Percentiles rank a stretch among this genome's conserved stretches.
Evolutionary conservation across 2,888 invertebrate species (phyloP).

Genomic region (Creontiades dilutus): DNA sequence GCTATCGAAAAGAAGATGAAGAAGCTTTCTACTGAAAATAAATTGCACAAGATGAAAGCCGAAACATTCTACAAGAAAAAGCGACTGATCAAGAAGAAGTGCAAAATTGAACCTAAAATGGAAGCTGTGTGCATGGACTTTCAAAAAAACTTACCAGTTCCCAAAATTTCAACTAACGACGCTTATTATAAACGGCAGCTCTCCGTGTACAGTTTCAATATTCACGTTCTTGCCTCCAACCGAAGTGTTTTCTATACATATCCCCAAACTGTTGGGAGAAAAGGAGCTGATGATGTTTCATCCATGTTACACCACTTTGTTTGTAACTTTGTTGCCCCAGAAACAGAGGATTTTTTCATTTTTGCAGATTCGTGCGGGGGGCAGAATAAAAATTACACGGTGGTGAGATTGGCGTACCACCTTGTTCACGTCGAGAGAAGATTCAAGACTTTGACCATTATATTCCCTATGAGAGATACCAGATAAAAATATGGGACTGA

Average conservation of each 20-base stretch:
- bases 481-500: no score
- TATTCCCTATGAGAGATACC: background rate
- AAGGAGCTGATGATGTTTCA: slow-evolving; percentile 72
- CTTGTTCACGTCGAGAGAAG: background rate
- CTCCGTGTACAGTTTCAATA: slow-evolving; percentile 65
- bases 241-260: slow-evolving; percentile 68
- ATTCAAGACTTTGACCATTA: slow-evolving; percentile 8
- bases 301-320: slow-evolving; percentile 73
- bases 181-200: slow-evolving; percentile 72
- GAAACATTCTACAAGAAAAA: background rate
- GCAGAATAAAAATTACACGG: slow-evolving; percentile 44
- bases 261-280: slow-evolving; percentile 69
- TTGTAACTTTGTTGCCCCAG: slow-evolving; percentile 69
- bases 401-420: slow-evolving; percentile 5
- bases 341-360: slow-evolving; percentile 72
- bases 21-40: background rate
- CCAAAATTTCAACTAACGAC: slow-evolving; percentile 64
- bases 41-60: background rate
- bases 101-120: no score
- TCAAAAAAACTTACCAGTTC: slow-evolving; percentile 68
- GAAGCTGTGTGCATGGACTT: slow-evolving; percentile 71
- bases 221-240: slow-evolving; percentile 62
- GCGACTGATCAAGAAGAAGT: no score
- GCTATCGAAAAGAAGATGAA: background rate
- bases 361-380: slow-evolving; percentile 38